These are phyloP conservation scores for Urocolius indicus DNA, from an alignment of 2,113 vertebrate genomes.

Conservation along the genomic window DNA sequence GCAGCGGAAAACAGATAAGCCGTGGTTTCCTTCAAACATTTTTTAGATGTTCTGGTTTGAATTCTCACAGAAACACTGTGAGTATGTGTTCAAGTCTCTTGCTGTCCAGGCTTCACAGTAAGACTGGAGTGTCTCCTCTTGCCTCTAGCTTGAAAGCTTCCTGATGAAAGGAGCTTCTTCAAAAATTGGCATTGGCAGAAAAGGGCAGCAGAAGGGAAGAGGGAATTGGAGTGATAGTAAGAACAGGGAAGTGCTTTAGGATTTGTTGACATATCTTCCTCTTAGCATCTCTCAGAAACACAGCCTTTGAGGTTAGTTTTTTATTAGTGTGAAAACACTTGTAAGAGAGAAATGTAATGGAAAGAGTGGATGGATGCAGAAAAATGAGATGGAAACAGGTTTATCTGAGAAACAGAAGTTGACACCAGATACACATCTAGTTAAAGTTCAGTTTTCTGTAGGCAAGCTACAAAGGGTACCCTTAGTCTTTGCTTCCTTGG, in stretches of 20 bases:
- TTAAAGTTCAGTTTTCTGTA: not conserved
- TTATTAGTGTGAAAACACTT: not conserved
- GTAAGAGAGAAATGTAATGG: not conserved
- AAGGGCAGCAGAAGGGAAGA: not conserved
- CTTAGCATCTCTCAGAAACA: not conserved
- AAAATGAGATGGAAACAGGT: not conserved
- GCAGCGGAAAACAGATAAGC: not conserved
- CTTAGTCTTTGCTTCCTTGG: not conserved
- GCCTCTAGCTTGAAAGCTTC: not conserved
- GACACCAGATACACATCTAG: not conserved
- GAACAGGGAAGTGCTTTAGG: not conserved
- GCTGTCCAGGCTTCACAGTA: not conserved
- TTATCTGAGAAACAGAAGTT: not conserved
- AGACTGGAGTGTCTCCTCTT: not conserved
- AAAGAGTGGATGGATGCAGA: not conserved
- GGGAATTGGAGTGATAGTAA: not conserved
- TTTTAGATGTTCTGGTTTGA: not conserved
- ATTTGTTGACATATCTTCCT: slow-evolving; percentile 20
- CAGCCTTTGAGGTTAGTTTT: not conserved
- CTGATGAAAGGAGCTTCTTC: slow-evolving; percentile 2
- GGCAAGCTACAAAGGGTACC: not conserved
- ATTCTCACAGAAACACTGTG: not conserved
- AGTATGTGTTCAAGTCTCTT: not conserved
- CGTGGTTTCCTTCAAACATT: not conserved
- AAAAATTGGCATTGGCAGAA: not conserved